Evolutionary conservation across 2,797 vertebrate species (phyloP), one percentile per base, ranked within the genome.

Genomic region (Characodon lateralis): DNA sequence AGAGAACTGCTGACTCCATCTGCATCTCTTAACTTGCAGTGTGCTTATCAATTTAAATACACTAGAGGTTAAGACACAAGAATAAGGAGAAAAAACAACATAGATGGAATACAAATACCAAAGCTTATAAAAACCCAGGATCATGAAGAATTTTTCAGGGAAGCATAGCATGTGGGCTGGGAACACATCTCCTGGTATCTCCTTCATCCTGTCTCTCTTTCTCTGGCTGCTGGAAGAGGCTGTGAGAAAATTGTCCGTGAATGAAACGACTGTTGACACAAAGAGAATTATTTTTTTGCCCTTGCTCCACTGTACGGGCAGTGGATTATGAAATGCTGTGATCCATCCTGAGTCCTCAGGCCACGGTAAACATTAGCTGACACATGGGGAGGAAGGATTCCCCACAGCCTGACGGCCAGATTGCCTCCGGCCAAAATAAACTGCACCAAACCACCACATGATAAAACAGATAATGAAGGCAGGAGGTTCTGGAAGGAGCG

Each of bases 181-280:
- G 78, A 83, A 83, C 81, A 87, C 88, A 82, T 89, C 79, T 85
- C 78, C 84, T 78, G 75, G 77, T 76, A 82, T 84, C 85, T 79
- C 84, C 82, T 72, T 83, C 78, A 79, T 76, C 72, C 76, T 39
- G 73, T 53, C 65, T 85, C 74, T 74, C 41, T 76, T 78, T 84
- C 82, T 85, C 76, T 79, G 73, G 72, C 88, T 92, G 79, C 82
- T 76, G 78, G 68, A 24, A 80, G 85, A 76, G 78, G 88, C 78
- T 88, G 87, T 82, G 80, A 84, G 90, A 91, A 95, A 95, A 94
- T 94, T 94, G 93, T 88, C 92, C 91, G 90, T 92, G 89, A 95
- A 93, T 93, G 89, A 95, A 94, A 94, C 91, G 92, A 93, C 91
- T 94, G 94, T 95, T 94, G 94, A 95, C 94, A 93, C 90, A 93